phyloP scores from a whole-genome alignment of 30 jellyfish, hydroid and myxozoan species.

The Sanderia malayensis region DNA sequence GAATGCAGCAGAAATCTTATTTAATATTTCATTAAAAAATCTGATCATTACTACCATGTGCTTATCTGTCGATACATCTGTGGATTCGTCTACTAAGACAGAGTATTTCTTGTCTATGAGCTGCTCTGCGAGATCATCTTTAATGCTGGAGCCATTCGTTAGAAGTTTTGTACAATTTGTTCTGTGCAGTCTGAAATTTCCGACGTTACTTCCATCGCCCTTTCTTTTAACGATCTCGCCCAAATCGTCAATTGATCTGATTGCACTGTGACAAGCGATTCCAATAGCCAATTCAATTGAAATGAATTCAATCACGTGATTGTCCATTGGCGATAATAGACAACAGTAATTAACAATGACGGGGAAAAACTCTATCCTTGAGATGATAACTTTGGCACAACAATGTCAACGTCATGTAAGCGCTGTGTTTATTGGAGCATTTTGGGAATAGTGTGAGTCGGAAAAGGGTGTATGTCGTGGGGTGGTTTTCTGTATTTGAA shows the following conservation, averaged over 20 bases:
- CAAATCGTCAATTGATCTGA: slow-evolving; percentile 40
- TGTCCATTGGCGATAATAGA: no score
- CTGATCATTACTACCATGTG: slow-evolving; percentile 33
- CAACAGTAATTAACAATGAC: no score
- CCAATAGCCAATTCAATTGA: slow-evolving; percentile 31
- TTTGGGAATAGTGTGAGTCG: no score
- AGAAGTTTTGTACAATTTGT: slow-evolving; percentile 39
- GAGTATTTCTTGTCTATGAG: slow-evolving; percentile 29
- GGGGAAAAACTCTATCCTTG: no score
- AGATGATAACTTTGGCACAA: no score
- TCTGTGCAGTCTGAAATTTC: slow-evolving; percentile 24
- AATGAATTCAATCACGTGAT: no score
- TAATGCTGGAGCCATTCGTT: slow-evolving; percentile 41
- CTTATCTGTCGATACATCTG: slow-evolving; percentile 34
- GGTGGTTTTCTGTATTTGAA: no score
- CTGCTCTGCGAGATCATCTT: slow-evolving; percentile 20
- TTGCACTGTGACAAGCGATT: slow-evolving; percentile 57
- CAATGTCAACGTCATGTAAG: no score
- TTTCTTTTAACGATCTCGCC: slow-evolving; percentile 28
- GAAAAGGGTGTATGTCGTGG: no score
- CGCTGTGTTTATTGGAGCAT: no score
- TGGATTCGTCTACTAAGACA: slow-evolving; percentile 32
- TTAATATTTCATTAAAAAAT: slow-evolving; percentile 4
- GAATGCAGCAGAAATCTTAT: slow-evolving; percentile 34
- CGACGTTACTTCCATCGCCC: slow-evolving; percentile 44